Conservation (phyloP, 2,797 vertebrate genomes). For the Botia almorhae region DNA sequence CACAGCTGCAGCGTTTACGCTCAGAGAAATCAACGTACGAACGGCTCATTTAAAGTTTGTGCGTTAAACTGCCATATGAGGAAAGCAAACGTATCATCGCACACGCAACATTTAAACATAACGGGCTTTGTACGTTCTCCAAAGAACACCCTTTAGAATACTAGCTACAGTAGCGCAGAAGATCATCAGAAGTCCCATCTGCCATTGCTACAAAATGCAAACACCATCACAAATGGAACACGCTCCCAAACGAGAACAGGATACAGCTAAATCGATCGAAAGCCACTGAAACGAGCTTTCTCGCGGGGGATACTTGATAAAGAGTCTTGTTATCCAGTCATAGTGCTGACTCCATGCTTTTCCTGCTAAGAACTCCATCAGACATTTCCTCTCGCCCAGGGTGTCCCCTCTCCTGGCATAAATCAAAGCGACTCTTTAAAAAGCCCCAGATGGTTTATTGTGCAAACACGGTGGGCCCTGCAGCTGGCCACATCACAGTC, state of each 20-base stretch:
- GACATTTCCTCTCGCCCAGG: constrained; percentile 46
- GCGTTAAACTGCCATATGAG: neutral
- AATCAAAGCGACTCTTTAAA: constrained; percentile 58
- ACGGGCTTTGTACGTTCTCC: neutral
- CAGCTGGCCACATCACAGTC: constrained; percentile 47
- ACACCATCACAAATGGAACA: constrained; percentile 5
- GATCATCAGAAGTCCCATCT: constrained; percentile 30
- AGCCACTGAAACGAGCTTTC: constrained; percentile 43
- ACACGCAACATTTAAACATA: neutral
- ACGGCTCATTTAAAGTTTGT: neutral
- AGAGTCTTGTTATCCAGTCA: constrained; percentile 60
- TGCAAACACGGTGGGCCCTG: constrained; percentile 57
- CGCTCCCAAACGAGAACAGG: neutral
- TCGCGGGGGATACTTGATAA: constrained; percentile 55
- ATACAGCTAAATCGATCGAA: constrained; percentile 46
- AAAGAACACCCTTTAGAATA: neutral
- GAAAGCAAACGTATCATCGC: neutral
- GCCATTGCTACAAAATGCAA: constrained; percentile 31
- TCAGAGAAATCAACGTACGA: neutral
- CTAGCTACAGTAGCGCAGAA: neutral
- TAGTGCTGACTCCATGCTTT: constrained; percentile 54
- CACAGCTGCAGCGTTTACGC: neutral
- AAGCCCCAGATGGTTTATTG: constrained; percentile 51
- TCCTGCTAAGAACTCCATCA: constrained; percentile 46
- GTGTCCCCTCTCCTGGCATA: constrained; percentile 40